A percentile compares a stretch with the other conserved stretches of the same genome.
These are phyloP conservation scores for Notoglanidium macrostoma DNA, from an alignment of 2,797 vertebrate species.

Conservation along the genomic window DNA sequence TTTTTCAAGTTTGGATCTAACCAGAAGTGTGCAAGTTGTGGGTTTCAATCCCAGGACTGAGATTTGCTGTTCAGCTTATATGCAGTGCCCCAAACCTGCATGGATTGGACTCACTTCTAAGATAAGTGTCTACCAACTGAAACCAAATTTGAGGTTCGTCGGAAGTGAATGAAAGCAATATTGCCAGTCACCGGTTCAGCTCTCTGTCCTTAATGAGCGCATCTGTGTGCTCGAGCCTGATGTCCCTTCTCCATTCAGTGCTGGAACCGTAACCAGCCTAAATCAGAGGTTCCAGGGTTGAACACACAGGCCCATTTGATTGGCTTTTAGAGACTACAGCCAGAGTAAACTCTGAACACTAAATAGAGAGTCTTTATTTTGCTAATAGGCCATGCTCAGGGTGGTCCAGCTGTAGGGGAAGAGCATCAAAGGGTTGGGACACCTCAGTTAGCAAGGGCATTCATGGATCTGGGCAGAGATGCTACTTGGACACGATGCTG, in stretches of 20 bases:
- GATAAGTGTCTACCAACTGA: too few relatives aligned
- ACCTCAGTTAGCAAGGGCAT: constrained; percentile 22
- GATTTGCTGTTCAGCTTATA: background rate
- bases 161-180: background rate
- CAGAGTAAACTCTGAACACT: constrained; percentile 30
- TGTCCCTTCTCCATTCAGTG: background rate
- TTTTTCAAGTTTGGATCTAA: background rate
- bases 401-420: constrained; percentile 34
- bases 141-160: background rate
- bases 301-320: constrained; percentile 50
- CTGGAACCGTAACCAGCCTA: constrained; percentile 39
- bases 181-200: background rate
- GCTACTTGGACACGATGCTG: constrained; percentile 1
- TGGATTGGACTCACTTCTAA: background rate
- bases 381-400: constrained; percentile 36
- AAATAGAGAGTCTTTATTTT: constrained; percentile 40
- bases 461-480: background rate
- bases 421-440: constrained; percentile 16
- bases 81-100: background rate
- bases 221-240: constrained; percentile 26
- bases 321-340: constrained; percentile 37
- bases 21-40: background rate
- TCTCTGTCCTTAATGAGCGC: constrained; percentile 34
- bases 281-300: constrained; percentile 48
- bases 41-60: background rate